Percentiles rank a stretch among this genome's conserved stretches.
These are phyloP conservation scores for Sarcophaga variegata DNA, from an alignment of 2,888 invertebrate species.

Conservation along the genomic window DNA sequence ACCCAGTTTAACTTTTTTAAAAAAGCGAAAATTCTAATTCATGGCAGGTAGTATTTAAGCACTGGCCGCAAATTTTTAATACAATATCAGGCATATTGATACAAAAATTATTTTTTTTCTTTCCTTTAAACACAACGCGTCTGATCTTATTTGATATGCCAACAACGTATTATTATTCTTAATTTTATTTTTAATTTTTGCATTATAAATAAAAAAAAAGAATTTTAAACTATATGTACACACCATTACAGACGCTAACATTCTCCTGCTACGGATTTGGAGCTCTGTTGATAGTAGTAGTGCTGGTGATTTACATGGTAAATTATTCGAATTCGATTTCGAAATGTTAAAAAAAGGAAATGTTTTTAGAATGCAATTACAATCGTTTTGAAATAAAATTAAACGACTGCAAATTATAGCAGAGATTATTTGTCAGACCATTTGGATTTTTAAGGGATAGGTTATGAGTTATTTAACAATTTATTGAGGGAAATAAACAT, in stretches of 20 bases:
- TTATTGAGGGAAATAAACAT: too few relatives aligned
- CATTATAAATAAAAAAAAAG: conserved; percentile 39
- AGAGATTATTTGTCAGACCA: neutral
- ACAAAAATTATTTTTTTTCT: neutral
- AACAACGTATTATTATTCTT: conserved; percentile 40
- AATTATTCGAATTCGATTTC: neutral
- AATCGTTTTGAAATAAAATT: neutral
- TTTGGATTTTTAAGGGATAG: too few relatives aligned
- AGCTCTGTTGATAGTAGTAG: neutral
- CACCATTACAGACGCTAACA: neutral
- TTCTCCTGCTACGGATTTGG: neutral
- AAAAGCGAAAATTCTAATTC: conserved; percentile 31
- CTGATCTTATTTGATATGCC: conserved; percentile 40
- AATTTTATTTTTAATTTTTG: conserved; percentile 34
- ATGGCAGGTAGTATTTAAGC: conserved; percentile 21
- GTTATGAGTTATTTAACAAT: too few relatives aligned
- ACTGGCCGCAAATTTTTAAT: neutral
- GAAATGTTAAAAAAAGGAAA: conserved; percentile 1
- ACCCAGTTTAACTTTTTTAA: neutral
- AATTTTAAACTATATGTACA: neutral
- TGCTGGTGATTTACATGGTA: neutral
- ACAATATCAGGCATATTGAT: conserved; percentile 2
- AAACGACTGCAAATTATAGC: neutral
- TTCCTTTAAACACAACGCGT: conserved; percentile 2
- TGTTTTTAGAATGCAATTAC: conserved; percentile 4